Evolutionary conservation across 2,888 invertebrate genomes (phyloP), one percentile per base, ranked within the genome.

Genomic region (Microdon myrmicae): DNA sequence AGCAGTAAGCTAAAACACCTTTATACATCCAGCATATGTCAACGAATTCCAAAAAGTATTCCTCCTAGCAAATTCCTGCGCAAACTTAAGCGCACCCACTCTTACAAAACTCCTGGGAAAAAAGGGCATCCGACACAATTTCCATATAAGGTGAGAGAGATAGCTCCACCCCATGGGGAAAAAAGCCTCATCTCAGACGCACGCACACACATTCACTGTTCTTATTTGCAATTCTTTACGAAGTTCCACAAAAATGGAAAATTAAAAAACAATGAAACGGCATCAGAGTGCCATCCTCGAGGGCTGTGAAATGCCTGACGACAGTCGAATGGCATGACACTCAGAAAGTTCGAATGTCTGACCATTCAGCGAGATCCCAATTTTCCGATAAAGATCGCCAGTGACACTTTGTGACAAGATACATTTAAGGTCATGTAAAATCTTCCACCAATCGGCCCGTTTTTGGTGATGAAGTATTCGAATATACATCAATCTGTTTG

Each of bases 311-410:
- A 64, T 64, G 58, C 58, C 64, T 64, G 64, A 58, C 51, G 37
- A 51, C 64, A 64, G 43, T 58, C 51, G 37, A 38, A 45, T 31
- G 49, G 44, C 41, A 53, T 53, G 51, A 58, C 41, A 58, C 45
- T 51, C 43, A 29, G 44, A 44, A 23, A 16, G 7, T 26, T 22
- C n/a, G 13, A 34, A 17, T 13, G 13, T 28, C 49, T 25, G 8
- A 13, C 19, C 32, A 45, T 22, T 29, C 17, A 48, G 51, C 44
- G 61, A 56, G 45, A 58, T 48, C 64, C 64, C 64, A 66, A 66
- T 66, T 66, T 66, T 66, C 54, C 66, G 66, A 66, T 66, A 66
- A 66, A 66, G 66, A 66, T 66, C 66, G 66, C 66, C 53, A 44
- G 45, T 66, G 66, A 66, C 66, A 66, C 66, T 66, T 66, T 59